Evolutionary conservation across 2,113 vertebrate species (phyloP).

Genomic region (Oryzias javanicus): DNA sequence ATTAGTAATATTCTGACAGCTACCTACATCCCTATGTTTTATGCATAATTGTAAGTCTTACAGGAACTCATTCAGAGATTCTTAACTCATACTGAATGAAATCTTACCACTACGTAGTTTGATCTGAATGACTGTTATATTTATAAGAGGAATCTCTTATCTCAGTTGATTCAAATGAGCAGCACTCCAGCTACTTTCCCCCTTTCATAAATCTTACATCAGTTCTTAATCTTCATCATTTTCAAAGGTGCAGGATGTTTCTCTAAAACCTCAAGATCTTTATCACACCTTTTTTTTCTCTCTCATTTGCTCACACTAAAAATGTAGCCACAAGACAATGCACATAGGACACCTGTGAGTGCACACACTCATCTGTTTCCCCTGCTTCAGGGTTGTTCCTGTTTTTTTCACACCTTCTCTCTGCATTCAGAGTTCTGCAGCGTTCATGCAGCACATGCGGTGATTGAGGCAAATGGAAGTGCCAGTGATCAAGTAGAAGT

Average conservation of each 20-base stretch:
- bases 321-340: not conserved
- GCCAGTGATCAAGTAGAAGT: not conserved
- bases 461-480: not conserved
- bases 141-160: conserved; percentile 9
- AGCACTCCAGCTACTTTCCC: not conserved
- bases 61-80: no score
- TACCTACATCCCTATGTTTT: no score
- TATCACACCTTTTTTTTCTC: conserved; percentile 22
- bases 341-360: conserved; percentile 41
- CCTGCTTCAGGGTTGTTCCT: conserved; percentile 33
- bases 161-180: not conserved
- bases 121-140: not conserved
- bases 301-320: not conserved
- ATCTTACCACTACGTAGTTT: no score
- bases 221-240: conserved; percentile 27
- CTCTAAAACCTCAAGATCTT: conserved; percentile 24
- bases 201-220: not conserved
- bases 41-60: no score
- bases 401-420: conserved; percentile 64
- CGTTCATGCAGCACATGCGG: not conserved
- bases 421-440: conserved; percentile 5
- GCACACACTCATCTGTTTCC: conserved; percentile 20
- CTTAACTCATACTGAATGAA: no score
- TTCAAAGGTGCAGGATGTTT: not conserved
- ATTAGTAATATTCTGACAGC: no score